Evolutionary conservation across 2,797 vertebrate species (phyloP).

Genomic region (Micropoecilia bifurca): DNA sequence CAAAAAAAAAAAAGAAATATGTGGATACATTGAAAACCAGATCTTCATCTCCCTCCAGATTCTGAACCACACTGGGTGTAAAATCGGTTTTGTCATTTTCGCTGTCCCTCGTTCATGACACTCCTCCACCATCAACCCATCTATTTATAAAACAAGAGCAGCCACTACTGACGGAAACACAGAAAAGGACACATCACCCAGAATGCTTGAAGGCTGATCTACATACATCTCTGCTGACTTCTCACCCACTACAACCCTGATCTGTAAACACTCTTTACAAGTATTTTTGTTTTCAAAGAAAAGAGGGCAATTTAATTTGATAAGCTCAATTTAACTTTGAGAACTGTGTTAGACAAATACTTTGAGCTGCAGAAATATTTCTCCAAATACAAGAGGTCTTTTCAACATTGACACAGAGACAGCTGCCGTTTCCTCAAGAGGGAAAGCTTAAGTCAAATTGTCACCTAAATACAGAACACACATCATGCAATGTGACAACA

Average conservation of each 20-base stretch:
- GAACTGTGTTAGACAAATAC: not conserved
- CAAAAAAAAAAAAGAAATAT: not conserved
- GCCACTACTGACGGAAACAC: constrained; percentile 48
- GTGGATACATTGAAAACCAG: constrained; percentile 52
- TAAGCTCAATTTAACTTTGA: not conserved
- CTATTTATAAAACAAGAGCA: constrained; percentile 67
- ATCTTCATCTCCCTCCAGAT: constrained; percentile 17
- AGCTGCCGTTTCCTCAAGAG: constrained; percentile 8
- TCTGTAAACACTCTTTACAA: constrained; percentile 12
- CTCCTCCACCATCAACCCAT: constrained; percentile 38
- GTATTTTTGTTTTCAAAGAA: constrained; percentile 29
- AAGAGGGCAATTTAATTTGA: not conserved
- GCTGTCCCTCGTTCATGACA: constrained; percentile 20
- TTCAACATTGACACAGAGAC: constrained; percentile 10
- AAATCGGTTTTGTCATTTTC: not conserved
- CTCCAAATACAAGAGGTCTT: not conserved
- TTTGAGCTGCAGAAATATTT: not conserved
- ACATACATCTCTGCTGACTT: constrained; percentile 37
- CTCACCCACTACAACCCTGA: constrained; percentile 15
- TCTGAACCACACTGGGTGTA: constrained; percentile 11
- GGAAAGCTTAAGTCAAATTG: constrained; percentile 1
- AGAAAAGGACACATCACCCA: constrained; percentile 45
- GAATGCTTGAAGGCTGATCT: constrained; percentile 60
- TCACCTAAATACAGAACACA: constrained; percentile 13
- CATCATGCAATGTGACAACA: constrained; percentile 16